Conservation (phyloP, 2,797 vertebrate genomes). For the Onychomys torridus region DNA sequence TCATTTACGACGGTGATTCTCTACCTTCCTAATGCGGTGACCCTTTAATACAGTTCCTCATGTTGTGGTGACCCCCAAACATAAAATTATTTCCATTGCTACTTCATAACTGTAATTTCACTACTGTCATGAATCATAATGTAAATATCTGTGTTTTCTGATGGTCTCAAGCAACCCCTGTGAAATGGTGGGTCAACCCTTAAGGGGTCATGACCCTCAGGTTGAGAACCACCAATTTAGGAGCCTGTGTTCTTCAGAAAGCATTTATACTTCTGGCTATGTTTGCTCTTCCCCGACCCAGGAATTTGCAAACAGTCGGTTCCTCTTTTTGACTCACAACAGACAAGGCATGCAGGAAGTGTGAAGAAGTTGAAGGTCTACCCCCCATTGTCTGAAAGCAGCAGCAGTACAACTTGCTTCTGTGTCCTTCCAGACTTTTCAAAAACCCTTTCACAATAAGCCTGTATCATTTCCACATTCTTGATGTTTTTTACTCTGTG, state of each 20-base stretch:
- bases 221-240: not conserved
- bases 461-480: not conserved
- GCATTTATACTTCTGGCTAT: not conserved
- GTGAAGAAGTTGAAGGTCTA: not conserved
- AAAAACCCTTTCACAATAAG: not conserved
- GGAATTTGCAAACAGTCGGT: constrained; percentile 5
- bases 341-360: constrained; percentile 2
- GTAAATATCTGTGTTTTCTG: not conserved
- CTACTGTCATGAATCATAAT: no score
- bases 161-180: not conserved
- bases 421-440: not conserved
- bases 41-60: not conserved
- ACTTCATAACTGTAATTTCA: not conserved
- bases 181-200: not conserved
- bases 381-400: not conserved
- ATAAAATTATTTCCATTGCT: not conserved
- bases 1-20: not conserved
- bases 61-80: not conserved
- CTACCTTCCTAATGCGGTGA: not conserved
- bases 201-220: not conserved
- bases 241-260: not conserved
- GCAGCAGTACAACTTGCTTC: not conserved
- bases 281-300: not conserved
- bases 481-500: not conserved
- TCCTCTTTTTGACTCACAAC: constrained; percentile 30